Evolutionary conservation across 1,140 invertebrate species (phyloP), one percentile per base, ranked within the genome.

Genomic region (Drosophila sp.): DNA sequence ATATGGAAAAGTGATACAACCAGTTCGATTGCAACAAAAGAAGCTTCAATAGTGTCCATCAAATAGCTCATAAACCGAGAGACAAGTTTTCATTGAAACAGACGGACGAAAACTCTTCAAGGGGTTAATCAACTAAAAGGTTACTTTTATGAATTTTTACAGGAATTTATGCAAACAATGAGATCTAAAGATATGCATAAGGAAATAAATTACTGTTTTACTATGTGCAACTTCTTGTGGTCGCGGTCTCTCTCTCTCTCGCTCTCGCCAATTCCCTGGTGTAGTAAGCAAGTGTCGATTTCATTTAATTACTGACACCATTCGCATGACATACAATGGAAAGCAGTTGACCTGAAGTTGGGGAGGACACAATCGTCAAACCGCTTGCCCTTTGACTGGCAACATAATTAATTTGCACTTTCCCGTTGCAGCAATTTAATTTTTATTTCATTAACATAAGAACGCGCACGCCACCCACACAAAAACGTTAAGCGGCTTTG

Each of bases 291-390:
- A 75, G 80, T 87, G 83, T 77, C 76, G 83, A 87, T 74, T 80
- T 77, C 76, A 86, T 57, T 83, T 83, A 89, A 87, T 89, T 83
- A 70, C 72, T 70, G 67, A 73, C 72, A 79, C 83, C 72, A 63
- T 83, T 76, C 73, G 65, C 82, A 70, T 8, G 35, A 64, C 56
- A 65, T 38, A 60, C 67, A 80, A 84, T 83, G 68, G 62, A 57
- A 44, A 35, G 17, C 58, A 54, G 33, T 32, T 69, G 76, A 69
- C 64, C 70, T 50, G 32, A 35, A 17, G 40, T 50, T 35, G 40
- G 47, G 32, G 3, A 23, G 35, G 35, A 38, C 35, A 38, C 35
- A 38, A 38, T 38, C 35, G 11, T 38, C 50, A 41, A 35, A 23
- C 23, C 7, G 44, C 17, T 30, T 58, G 35, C 66, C 33, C 7